These are phyloP conservation scores for Cotesia vestalis DNA, from an alignment of 1,140 invertebrate genomes.

Conservation along the genomic window DNA sequence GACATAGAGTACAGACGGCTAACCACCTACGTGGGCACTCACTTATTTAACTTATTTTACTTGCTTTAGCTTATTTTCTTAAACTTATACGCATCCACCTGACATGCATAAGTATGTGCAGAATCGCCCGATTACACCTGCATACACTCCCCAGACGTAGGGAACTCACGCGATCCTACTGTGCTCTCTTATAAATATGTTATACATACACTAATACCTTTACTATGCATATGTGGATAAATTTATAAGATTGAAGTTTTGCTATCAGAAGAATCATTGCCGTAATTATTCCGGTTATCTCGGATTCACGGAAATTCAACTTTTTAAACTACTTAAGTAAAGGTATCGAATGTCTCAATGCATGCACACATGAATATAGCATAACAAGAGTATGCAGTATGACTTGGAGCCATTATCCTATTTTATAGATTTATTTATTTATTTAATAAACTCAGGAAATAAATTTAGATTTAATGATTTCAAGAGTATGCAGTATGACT, in stretches of 20 bases:
- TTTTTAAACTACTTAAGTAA: conserved; percentile 1
- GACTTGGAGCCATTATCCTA: neutral
- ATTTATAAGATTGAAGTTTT: neutral
- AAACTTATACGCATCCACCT: neutral
- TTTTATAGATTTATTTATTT: neutral
- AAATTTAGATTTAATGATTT: conserved; percentile 19
- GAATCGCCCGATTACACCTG: conserved; percentile 8
- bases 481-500: neutral
- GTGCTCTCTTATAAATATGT: no score
- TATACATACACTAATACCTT: no score
- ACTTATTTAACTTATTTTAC: neutral
- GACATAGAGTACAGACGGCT: no score
- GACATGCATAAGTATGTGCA: neutral
- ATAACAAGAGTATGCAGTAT: neutral
- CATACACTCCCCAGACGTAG: neutral
- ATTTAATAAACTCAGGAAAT: neutral
- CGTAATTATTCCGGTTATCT: conserved; percentile 23
- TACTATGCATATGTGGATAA: no score
- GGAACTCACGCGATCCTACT: conserved; percentile 19
- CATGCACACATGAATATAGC: neutral
- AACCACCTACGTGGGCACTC: neutral
- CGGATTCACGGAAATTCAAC: conserved; percentile 19
- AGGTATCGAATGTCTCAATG: conserved; percentile 23
- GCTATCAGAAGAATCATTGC: conserved; percentile 24
- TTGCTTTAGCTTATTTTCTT: neutral